These are phyloP conservation scores for Drosophila navojoa DNA, from an alignment of 1,140 invertebrate genomes.

Conservation along the genomic window DNA sequence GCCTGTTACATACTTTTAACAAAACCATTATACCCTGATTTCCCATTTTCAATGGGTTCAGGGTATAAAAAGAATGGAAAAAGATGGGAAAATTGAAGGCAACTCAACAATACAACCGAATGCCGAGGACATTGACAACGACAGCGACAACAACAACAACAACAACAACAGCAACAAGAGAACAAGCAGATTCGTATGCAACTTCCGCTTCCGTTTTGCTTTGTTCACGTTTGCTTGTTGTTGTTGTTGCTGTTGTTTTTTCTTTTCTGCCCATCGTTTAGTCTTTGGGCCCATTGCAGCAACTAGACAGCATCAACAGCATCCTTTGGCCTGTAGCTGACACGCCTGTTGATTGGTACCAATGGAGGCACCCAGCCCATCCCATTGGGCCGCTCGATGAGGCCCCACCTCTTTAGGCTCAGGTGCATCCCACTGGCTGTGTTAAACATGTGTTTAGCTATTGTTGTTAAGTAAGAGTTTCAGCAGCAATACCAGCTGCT, in stretches of 20 bases:
- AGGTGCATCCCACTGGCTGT: not conserved
- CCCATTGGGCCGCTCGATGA: constrained; percentile 24
- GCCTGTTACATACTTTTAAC: no score
- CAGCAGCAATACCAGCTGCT: not conserved
- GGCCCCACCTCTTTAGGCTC: constrained; percentile 16
- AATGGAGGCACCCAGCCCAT: not conserved
- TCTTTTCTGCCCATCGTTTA: constrained; percentile 48
- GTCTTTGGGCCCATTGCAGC: constrained; percentile 42
- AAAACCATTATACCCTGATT: no score
- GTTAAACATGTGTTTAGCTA: constrained; percentile 26
- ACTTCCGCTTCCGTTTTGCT: constrained; percentile 76
- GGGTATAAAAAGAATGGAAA: no score
- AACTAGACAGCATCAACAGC: constrained; percentile 19
- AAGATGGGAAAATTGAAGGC: constrained; percentile 31
- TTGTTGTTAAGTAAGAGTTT: constrained; percentile 11
- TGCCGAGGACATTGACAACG: constrained; percentile 5
- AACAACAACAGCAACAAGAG: no score
- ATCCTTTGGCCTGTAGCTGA: constrained; percentile 55
- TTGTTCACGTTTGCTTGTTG: constrained; percentile 44
- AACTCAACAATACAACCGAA: constrained; percentile 46
- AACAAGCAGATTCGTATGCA: constrained; percentile 65
- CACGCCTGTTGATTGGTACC: constrained; percentile 66
- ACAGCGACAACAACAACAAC: constrained; percentile 32
- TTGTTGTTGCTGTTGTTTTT: constrained; percentile 19
- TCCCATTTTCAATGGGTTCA: no score